Conservation (phyloP, 1,140 invertebrate species). For the Brachionus asplanchnoidis region DNA sequence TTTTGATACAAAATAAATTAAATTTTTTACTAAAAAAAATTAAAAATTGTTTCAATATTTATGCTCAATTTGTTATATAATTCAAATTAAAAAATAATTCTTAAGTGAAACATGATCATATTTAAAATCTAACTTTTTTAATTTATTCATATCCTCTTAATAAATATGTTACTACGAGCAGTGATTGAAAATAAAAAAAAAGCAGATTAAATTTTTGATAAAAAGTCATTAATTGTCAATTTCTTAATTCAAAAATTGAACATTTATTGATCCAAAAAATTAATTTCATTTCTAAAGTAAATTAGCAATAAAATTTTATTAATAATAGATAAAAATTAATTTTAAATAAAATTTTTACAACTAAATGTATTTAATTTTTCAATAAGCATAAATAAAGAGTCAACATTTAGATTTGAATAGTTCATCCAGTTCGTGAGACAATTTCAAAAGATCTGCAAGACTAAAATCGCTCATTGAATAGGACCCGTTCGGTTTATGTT, state of each 20-base stretch:
- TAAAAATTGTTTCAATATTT: not conserved
- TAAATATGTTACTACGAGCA: not conserved
- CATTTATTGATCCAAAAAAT: not conserved
- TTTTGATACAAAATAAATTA: not conserved
- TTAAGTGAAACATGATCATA: not conserved
- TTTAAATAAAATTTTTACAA: not conserved
- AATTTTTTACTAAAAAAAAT: not conserved
- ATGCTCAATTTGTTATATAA: not conserved
- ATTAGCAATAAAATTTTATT: not conserved
- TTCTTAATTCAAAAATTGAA: not conserved
- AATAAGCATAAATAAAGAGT: not conserved
- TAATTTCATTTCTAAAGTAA: not conserved
- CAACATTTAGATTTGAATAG: not conserved
- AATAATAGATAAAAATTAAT: not conserved
- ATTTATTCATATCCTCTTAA: not conserved
- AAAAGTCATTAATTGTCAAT: not conserved
- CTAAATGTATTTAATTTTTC: not conserved
- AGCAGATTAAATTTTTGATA: not conserved
- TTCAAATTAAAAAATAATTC: not conserved
- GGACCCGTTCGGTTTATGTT: not conserved
- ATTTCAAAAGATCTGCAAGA: conserved; percentile 9
- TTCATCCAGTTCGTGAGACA: not conserved
- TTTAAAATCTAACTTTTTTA: not conserved
- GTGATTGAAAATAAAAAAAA: not conserved
- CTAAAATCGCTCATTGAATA: conserved; percentile 25